Percentiles rank a stretch among this genome's conserved stretches.
phyloP scores from a whole-genome alignment of 2,797 vertebrate genomes.

The Brachyalestes nurse region DNA sequence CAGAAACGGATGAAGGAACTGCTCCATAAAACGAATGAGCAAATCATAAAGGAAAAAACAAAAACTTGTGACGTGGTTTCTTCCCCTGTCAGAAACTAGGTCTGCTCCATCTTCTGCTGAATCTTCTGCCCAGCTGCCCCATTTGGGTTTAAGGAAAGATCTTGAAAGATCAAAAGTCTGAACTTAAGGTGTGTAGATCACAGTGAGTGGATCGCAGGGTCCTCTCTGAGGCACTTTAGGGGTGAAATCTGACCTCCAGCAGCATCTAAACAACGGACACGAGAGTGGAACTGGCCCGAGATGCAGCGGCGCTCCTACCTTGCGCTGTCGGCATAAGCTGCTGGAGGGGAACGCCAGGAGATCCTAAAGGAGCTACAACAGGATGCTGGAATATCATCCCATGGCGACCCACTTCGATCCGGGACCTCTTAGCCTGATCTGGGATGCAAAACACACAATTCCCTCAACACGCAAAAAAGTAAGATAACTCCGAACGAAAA shows the following conservation, averaged over 20 bases:
- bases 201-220: constrained; percentile 23
- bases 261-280: constrained; percentile 70
- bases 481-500: constrained; percentile 19
- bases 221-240: constrained; percentile 39
- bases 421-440: constrained; percentile 99
- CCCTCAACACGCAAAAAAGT: constrained; percentile 83
- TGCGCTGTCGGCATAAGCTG: constrained; percentile 99
- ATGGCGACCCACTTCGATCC: constrained; percentile 99
- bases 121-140: constrained; percentile 46
- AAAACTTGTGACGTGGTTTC: constrained; percentile 79
- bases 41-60: constrained; percentile 63
- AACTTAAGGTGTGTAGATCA: constrained; percentile 60
- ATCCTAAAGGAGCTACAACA: constrained; percentile 92
- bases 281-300: constrained; percentile 67
- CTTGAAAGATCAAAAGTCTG: constrained; percentile 56
- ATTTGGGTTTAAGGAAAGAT: constrained; percentile 26
- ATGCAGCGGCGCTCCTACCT: constrained; percentile 89
- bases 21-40: constrained; percentile 71
- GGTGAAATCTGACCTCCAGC: constrained; percentile 71
- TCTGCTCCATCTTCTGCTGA: constrained; percentile 64
- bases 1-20: constrained; percentile 70
- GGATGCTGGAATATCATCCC: constrained; percentile 99
- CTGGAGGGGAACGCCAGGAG: constrained; percentile 94
- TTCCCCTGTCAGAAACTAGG: constrained; percentile 70
- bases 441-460: constrained; percentile 91